phyloP scores from a whole-genome alignment of 2,113 vertebrate genomes.

The Rhabdornis inornatus region DNA sequence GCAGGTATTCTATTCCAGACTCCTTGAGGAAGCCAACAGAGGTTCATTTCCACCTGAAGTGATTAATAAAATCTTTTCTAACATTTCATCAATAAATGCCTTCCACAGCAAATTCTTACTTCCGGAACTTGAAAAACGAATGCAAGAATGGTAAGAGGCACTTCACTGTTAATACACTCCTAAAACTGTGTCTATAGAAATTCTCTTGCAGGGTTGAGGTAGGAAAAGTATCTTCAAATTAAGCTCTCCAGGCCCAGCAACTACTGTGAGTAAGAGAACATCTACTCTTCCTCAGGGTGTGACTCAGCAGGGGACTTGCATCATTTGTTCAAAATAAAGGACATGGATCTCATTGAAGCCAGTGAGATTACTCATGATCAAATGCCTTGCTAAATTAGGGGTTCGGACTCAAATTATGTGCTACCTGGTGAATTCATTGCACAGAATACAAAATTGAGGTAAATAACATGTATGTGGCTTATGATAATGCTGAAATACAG shows the following conservation, averaged over 20 bases:
- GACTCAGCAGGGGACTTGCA: not conserved
- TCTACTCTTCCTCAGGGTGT: constrained; percentile 1
- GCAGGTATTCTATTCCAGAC: constrained; percentile 88
- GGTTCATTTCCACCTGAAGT: constrained; percentile 92
- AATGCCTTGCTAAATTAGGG: not conserved
- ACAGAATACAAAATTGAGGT: not conserved
- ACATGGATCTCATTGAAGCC: not conserved
- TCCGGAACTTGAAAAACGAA: constrained; percentile 93
- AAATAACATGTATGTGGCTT: not conserved
- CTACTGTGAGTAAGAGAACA: not conserved
- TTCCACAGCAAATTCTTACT: constrained; percentile 97
- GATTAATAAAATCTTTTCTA: constrained; percentile 97
- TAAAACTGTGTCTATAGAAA: not conserved
- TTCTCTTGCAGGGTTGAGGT: not conserved
- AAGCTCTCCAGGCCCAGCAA: not conserved
- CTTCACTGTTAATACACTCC: not conserved
- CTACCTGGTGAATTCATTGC: not conserved
- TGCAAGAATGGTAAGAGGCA: constrained; percentile 92
- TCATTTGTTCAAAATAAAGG: constrained; percentile 7
- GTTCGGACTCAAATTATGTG: not conserved
- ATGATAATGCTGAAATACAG: too few relatives aligned
- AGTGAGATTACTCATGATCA: not conserved
- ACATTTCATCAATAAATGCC: constrained; percentile 90
- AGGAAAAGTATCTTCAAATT: not conserved
- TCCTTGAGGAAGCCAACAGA: constrained; percentile 90